Evolutionary conservation across 1,140 invertebrate genomes (phyloP).

Genomic region (Sitophilus oryzae): DNA sequence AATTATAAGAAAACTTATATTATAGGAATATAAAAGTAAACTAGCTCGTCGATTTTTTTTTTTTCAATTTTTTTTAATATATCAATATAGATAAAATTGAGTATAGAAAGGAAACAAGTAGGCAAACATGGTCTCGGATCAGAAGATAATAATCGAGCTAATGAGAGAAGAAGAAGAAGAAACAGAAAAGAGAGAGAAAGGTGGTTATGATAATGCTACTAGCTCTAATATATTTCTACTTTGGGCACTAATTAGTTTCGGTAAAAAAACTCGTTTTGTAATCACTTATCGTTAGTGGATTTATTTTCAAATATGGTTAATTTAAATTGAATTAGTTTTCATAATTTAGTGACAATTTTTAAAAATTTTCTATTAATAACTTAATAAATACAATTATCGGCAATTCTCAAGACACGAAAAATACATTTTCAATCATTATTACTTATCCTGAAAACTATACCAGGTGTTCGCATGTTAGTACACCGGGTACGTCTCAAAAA

Average conservation of each 20-base stretch:
- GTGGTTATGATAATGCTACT: slow-evolving; percentile 20
- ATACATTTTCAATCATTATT: no score
- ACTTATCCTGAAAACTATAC: no score
- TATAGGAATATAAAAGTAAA: no score
- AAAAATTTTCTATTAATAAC: no score
- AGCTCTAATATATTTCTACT: slow-evolving; percentile 22
- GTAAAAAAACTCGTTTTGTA: slow-evolving; percentile 13
- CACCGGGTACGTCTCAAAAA: no score
- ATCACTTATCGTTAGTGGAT: not conserved
- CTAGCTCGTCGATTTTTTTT: no score
- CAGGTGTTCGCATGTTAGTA: no score
- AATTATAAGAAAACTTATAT: no score
- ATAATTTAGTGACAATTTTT: no score
- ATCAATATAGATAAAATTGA: slow-evolving; percentile 14
- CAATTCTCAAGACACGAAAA: no score
- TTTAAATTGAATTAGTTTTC: no score
- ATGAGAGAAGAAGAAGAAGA: slow-evolving; percentile 20
- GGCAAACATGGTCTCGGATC: slow-evolving; percentile 20
- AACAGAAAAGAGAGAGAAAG: slow-evolving; percentile 3
- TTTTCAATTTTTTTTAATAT: slow-evolving; percentile 17
- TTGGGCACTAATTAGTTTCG: slow-evolving; percentile 22
- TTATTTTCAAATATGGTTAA: not conserved
- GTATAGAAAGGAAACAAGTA: slow-evolving; percentile 17
- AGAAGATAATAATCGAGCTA: slow-evolving; percentile 24
- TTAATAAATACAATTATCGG: no score